phyloP scores from a whole-genome alignment of 2,888 invertebrate species.

The Tethea ocularis region DNA sequence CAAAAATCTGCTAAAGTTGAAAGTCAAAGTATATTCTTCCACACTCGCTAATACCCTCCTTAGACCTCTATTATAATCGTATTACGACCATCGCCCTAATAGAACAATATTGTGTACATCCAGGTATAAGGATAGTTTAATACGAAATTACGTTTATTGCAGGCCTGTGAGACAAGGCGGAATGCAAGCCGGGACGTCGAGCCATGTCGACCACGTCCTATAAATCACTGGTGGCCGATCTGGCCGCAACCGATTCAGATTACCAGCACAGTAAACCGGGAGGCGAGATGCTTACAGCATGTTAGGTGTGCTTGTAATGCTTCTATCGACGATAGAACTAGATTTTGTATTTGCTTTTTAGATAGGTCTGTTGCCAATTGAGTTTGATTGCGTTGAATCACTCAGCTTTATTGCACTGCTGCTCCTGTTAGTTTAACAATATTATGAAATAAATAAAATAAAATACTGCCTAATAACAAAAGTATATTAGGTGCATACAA shows the following conservation, averaged over 20 bases:
- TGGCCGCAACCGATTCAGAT: constrained; percentile 75
- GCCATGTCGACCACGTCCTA: constrained; percentile 62
- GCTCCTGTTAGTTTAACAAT: too few species aligned
- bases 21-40: background rate
- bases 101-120: constrained; percentile 34
- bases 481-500: too few species aligned
- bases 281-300: constrained; percentile 43
- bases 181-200: constrained; percentile 46
- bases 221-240: constrained; percentile 65
- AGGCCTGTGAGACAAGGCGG: constrained; percentile 58
- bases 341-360: constrained; percentile 1
- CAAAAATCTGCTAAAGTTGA: background rate
- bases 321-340: constrained; percentile 5
- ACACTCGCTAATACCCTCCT: constrained; percentile 13
- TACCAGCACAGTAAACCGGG: constrained; percentile 55
- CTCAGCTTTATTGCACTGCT: background rate
- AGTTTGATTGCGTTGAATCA: background rate
- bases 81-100: constrained; percentile 23
- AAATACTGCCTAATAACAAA: too few species aligned
- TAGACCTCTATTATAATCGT: constrained; percentile 32
- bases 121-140: constrained; percentile 40
- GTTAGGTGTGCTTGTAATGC: constrained; percentile 27
- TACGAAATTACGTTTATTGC: constrained; percentile 73
- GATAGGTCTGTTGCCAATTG: background rate
- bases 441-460: too few species aligned